Evolutionary conservation across 2,797 vertebrate species (phyloP).

Genomic region (Schizothorax lantsangensis): DNA sequence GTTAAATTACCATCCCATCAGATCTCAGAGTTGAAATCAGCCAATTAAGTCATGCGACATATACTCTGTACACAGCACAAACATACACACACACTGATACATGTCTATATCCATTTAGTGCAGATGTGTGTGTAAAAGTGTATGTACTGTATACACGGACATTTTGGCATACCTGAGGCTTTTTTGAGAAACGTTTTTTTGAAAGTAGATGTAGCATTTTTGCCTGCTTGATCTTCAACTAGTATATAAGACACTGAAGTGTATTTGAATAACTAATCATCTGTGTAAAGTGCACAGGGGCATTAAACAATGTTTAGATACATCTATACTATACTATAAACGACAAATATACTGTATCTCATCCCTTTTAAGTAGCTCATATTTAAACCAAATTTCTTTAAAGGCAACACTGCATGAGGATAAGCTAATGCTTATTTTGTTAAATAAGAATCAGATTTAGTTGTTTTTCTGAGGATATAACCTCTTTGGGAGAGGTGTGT

Average conservation of each 20-base stretch:
- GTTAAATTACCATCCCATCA: constrained; percentile 41
- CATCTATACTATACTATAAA: constrained; percentile 75
- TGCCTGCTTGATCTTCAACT: constrained; percentile 74
- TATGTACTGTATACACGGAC: constrained; percentile 56
- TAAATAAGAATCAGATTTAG: constrained; percentile 47
- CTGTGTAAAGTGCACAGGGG: constrained; percentile 69
- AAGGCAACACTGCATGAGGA: constrained; percentile 77
- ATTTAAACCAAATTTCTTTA: constrained; percentile 74
- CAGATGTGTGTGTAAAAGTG: constrained; percentile 53
- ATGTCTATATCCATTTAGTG: constrained; percentile 58
- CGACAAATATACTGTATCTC: constrained; percentile 67
- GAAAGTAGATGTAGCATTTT: constrained; percentile 78
- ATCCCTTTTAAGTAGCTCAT: constrained; percentile 77
- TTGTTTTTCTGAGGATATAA: constrained; percentile 46
- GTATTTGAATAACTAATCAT: constrained; percentile 79
- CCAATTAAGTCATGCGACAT: constrained; percentile 28
- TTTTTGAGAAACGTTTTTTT: constrained; percentile 43
- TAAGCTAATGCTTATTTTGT: constrained; percentile 74
- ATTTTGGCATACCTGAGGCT: constrained; percentile 53
- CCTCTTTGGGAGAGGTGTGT: constrained; percentile 3
- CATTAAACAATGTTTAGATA: constrained; percentile 71
- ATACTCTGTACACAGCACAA: constrained; percentile 66
- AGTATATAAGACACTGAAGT: constrained; percentile 78
- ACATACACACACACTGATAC: constrained; percentile 37
- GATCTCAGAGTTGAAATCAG: constrained; percentile 42